Evolutionary conservation across 2,888 invertebrate genomes (phyloP), one percentile per base, ranked within the genome.

Genomic region (Megastigmus dorsalis): DNA sequence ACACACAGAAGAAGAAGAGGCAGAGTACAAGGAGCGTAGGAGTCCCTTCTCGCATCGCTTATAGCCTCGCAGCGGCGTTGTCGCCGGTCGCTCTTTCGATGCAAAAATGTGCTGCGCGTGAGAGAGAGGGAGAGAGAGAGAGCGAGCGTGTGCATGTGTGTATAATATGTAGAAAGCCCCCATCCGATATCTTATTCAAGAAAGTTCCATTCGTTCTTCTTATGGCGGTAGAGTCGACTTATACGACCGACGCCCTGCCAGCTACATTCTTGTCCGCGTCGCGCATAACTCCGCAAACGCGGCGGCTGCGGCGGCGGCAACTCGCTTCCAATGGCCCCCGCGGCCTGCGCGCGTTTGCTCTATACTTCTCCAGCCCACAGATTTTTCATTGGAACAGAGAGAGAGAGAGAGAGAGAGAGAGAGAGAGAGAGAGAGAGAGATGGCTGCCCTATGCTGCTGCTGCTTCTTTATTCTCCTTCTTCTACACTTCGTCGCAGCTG

Each of bases 171-270:
- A n/a, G n/a, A n/a, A n/a, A n/a, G n/a, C n/a, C n/a, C n/a, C n/a
- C n/a, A n/a, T n/a, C n/a, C n/a, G 86, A 87, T 86, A 87, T 86
- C 86, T 87, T 87, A 86, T 86, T 87, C 86, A 84, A 74, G 82
- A 84, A 84, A 83, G 84, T 84, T 85, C 84, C 86, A 84, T 86
- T 84, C 84, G 85, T 84, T 84, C 84, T 84, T 84, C 84, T 85
- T 69, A 26, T 45, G 48, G 23, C 48, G 28, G 18, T 3, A 23
- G 7, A 48, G 41, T 15, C 41, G 48, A 67, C 52, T 65, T 52
- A 43, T 62, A 15, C 66, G n/a, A 23, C 33, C 36, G 13, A n/a
- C 33, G 52, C 62, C 80, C 79, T 79, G 76, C 79, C 81, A 79
- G 80, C 81, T 82, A 84, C 84, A 84, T 86, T 86, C 85, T 85